Conservation (phyloP, 2,113 vertebrate genomes). For the Trochalopteron elliotii region DNA sequence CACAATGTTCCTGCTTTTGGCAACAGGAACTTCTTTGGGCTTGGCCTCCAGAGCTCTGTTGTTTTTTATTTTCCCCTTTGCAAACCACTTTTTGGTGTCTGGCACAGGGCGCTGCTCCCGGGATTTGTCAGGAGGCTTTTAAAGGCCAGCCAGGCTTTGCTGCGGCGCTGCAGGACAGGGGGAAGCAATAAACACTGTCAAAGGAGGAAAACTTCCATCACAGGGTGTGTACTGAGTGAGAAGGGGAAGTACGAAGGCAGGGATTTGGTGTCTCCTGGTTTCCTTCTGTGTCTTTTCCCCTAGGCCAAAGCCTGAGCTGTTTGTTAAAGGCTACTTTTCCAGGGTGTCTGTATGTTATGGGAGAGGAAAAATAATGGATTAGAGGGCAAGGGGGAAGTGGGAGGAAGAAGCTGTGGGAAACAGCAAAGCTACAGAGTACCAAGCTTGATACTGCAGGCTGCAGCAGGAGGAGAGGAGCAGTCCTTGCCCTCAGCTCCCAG, state of each 20-base stretch:
- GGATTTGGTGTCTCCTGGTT: neutral
- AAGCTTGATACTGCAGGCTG: neutral
- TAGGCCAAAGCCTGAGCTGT: neutral
- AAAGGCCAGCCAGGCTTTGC: neutral
- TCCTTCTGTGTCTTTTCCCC: neutral
- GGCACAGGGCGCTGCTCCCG: fast-evolving
- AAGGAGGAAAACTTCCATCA: neutral
- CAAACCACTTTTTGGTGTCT: neutral
- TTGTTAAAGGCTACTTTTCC: neutral
- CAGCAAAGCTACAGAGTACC: neutral
- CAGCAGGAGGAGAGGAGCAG: neutral
- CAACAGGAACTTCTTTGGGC: neutral
- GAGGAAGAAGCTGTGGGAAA: neutral
- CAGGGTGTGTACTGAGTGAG: neutral
- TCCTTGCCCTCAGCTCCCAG: neutral
- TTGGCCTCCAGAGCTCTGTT: neutral
- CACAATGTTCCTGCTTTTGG: neutral
- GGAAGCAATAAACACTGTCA: neutral
- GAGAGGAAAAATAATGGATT: neutral
- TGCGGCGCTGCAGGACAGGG: fast-evolving
- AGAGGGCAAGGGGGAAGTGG: neutral
- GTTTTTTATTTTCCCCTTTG: neutral
- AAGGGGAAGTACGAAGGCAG: neutral
- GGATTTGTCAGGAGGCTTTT: constrained; percentile 17
- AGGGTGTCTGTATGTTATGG: neutral